These are phyloP conservation scores for Eupithecia dodoneata DNA, from an alignment of 2,888 invertebrate species.

Conservation along the genomic window DNA sequence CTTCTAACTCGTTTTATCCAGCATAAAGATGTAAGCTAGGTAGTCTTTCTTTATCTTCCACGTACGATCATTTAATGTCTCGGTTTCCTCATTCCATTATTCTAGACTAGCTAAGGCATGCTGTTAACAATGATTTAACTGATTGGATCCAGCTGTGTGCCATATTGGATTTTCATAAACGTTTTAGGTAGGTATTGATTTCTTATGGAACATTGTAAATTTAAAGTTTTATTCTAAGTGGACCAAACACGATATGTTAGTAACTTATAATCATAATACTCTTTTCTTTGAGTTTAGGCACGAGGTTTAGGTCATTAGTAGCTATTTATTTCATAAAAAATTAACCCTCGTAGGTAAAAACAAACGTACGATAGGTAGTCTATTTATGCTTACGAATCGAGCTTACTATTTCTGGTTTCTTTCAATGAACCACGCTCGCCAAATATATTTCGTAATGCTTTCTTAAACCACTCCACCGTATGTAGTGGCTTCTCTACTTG, in stretches of 20 bases:
- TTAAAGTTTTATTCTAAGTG: neutral
- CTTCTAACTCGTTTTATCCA: neutral
- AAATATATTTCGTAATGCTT: constrained; percentile 27
- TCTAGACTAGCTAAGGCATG: constrained; percentile 16
- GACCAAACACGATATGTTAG: neutral
- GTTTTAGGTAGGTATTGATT: constrained; percentile 25
- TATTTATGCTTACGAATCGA: neutral
- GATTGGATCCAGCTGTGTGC: constrained; percentile 42
- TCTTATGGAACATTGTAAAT: constrained; percentile 35
- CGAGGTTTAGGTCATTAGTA: neutral
- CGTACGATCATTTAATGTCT: constrained; percentile 16
- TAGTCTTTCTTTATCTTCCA: neutral
- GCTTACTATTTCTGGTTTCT: constrained; percentile 3
- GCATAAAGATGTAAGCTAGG: neutral
- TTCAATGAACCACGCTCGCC: constrained; percentile 18
- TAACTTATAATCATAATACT: neutral
- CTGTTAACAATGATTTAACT: constrained; percentile 34
- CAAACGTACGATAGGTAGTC: neutral
- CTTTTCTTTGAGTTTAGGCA: neutral
- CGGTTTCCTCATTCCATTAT: constrained; percentile 17
- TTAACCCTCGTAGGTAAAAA: neutral
- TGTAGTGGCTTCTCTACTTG: neutral
- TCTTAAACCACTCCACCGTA: constrained; percentile 16
- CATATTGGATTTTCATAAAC: constrained; percentile 39
- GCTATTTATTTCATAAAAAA: neutral